Base-by-base conservation (phyloP, 2,797 vertebrate species). In the Tenualosa ilisha region DNA sequence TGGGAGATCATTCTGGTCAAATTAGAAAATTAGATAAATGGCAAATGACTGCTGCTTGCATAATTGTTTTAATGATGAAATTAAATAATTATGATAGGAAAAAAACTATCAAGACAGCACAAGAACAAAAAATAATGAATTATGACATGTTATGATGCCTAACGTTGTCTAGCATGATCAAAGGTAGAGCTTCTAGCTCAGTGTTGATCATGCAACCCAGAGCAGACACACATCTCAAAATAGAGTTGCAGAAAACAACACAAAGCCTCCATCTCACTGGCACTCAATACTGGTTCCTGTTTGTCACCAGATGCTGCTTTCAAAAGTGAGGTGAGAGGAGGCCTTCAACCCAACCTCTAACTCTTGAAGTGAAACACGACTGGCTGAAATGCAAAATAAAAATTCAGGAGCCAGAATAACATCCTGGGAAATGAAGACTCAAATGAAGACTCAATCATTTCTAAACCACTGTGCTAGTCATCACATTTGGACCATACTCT, bases 1-100 rank as follows among this genome's bases (percentile, higher is more conserved):
- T 50, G 75, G 37, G 90, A 88, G 84, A 79, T 81, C 59, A 82
- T 87, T 91, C 88, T 87, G 84, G 87, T 86, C 89, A 89, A 91
- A 90, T 93, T 92, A 92, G 85, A 86, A 92, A 93, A 94, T 92
- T 81, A 87, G 91, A 94, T 93, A 90, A 92, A 91, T 90, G 68
- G 86, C 86, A 89, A 91, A 93, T 79, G 72, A 79, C 72, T 79
- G 72, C 72, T 79, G 72, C 72, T 79, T 2, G 17, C 40, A 86
- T 92, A 92, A 94, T 93, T 92, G 91, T 87, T 86, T 85, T 82
- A 11, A 68, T 75, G 82, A 86, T 87, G 65, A 86, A 90, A 87
- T 88, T 85, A 86, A 86, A 89, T 72, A 86, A 90, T 68, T 81
- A 59, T 79, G 54, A 79, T 11, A 82, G 17, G 0, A 31, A 31